A percentile compares a stretch with the other conserved stretches of the same genome.
These are phyloP conservation scores for Mesembrinibis cayennensis DNA, from an alignment of 2,113 vertebrate species.

Conservation along the genomic window DNA sequence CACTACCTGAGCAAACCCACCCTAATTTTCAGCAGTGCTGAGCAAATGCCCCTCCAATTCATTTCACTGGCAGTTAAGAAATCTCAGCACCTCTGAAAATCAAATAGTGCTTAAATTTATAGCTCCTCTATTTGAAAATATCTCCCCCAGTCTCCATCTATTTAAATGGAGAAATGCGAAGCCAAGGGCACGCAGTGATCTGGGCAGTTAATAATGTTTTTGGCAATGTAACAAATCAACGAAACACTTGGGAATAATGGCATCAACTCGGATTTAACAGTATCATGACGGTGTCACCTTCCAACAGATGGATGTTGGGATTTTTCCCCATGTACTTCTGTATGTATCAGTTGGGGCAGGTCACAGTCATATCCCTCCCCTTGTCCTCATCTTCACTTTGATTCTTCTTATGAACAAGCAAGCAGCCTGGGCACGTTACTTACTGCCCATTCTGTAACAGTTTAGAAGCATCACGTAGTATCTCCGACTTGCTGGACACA, in stretches of 20 bases:
- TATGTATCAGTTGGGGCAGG: neutral
- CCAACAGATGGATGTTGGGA: neutral
- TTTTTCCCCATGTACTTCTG: neutral
- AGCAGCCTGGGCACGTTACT: neutral
- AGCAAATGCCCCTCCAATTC: neutral
- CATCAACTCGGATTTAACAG: neutral
- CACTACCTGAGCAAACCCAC: neutral
- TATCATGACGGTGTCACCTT: neutral
- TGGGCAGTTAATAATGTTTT: slow-evolving; percentile 18
- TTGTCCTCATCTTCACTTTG: neutral
- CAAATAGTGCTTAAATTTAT: slow-evolving; percentile 1
- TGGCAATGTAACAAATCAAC: neutral
- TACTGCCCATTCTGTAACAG: neutral
- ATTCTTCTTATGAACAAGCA: neutral
- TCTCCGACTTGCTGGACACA: neutral
- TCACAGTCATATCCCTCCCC: neutral
- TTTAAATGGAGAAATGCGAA: neutral
- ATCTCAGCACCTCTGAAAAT: slow-evolving; percentile 18
- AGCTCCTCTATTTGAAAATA: neutral
- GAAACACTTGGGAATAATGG: neutral
- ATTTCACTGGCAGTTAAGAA: neutral
- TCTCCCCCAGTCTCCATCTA: neutral
- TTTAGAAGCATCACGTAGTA: neutral
- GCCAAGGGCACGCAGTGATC: neutral
- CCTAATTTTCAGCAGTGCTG: neutral